Conservation (phyloP, 2,113 vertebrate species). For the Actenoides lindsayi region DNA sequence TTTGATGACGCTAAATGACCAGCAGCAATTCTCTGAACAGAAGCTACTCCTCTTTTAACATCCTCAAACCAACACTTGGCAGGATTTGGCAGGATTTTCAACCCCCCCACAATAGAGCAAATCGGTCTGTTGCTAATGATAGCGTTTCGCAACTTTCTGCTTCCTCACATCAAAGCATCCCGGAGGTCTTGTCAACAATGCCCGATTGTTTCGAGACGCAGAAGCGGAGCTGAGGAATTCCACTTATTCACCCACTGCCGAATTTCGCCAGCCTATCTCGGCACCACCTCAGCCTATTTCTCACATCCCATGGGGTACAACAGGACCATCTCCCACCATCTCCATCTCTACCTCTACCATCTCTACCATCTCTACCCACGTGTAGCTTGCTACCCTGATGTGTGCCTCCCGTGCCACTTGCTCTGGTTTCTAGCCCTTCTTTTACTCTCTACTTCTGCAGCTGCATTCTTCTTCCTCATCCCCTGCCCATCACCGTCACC, state of each 20-base stretch:
- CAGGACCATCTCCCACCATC: background rate
- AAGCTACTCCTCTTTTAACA: background rate
- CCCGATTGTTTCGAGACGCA: background rate
- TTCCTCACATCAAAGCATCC: slow-evolving; percentile 42
- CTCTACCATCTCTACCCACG: background rate
- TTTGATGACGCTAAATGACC: background rate
- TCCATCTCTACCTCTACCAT: background rate
- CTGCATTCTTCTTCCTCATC: background rate
- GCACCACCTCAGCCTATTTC: background rate
- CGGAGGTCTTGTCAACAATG: slow-evolving; percentile 15
- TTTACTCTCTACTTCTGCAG: background rate
- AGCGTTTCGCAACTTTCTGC: background rate
- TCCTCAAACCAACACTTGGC: slow-evolving; percentile 14
- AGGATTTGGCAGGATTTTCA: background rate
- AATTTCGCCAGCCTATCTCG: background rate
- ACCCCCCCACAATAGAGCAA: background rate
- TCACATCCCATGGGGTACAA: background rate
- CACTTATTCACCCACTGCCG: background rate
- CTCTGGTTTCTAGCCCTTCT: background rate
- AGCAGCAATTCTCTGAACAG: background rate
- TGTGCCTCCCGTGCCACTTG: background rate
- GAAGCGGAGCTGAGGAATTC: background rate
- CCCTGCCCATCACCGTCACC: background rate
- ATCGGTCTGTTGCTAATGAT: background rate
- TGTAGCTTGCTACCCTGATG: background rate